phyloP scores from a whole-genome alignment of 35 echinoderm and acorn worm genomes.

The Ophioderma brevispina region DNA sequence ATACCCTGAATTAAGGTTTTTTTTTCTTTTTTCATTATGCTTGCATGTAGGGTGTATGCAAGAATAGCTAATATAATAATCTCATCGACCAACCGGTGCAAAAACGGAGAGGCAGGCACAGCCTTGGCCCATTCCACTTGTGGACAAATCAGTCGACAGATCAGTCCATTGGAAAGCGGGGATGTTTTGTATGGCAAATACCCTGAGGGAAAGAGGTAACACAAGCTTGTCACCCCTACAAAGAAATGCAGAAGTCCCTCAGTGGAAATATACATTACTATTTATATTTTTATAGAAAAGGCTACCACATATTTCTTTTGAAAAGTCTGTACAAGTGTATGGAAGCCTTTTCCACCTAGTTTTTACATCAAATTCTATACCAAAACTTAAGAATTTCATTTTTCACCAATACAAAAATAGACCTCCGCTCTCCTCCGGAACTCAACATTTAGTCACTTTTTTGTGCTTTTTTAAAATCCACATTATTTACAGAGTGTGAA shows the following conservation, averaged over 20 bases:
- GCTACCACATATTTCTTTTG: neutral
- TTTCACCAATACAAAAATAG: neutral
- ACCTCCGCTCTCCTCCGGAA: neutral
- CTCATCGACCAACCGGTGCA: slow-evolving; percentile 20
- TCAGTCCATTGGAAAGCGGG: neutral
- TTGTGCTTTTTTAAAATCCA: neutral
- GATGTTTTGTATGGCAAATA: neutral
- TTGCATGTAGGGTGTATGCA: no score
- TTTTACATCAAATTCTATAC: neutral
- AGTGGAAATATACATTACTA: neutral
- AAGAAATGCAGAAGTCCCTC: slow-evolving; percentile 13
- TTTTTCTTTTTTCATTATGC: no score
- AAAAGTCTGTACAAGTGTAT: neutral
- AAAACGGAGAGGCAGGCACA: slow-evolving; percentile 64
- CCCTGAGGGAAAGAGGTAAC: neutral
- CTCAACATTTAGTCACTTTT: neutral
- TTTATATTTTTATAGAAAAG: neutral
- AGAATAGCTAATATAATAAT: neutral
- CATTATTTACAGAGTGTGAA: neutral
- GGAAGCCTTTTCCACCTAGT: neutral
- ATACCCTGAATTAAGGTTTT: no score
- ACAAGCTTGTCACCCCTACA: neutral
- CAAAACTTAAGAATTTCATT: neutral
- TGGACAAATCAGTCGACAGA: slow-evolving; percentile 21
- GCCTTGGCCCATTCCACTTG: slow-evolving; percentile 50